Base-by-base conservation (phyloP, 2,797 vertebrate species). In the Balearica regulorum region DNA sequence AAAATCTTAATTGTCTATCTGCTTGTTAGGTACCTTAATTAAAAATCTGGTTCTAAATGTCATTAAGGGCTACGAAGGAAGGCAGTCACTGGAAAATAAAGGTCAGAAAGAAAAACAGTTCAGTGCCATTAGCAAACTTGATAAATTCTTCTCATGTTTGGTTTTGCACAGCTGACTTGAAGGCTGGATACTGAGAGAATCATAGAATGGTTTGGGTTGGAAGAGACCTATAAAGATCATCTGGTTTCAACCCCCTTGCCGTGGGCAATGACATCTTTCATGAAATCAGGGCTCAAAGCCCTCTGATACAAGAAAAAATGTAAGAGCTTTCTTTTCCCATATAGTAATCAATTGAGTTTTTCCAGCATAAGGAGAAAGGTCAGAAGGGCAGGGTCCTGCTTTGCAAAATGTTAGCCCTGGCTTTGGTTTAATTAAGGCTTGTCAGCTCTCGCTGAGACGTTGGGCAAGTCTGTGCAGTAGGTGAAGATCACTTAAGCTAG, bases 81-180 rank as follows among this genome's bases (percentile, higher is more conserved):
- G 37, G 85, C 65, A 83, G 61, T 68, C 88, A 85, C 37, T 90
- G 80, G 93, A 88, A 95, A 97, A 93, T 64, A 86, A 89, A 82
- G 58, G 60, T 89, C 76, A 77, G 68, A 81, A 89, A 51, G 75
- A 85, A 92, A 93, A 90, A 33, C 79, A 76, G 66, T 73, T 76
- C 49, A 72, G 62, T 76, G 58, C 53, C 39, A 57, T 83, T 91
- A 89, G 18, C 25, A 80, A 92, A 83, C 48, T 73, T 10, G 0
- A 54, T 85, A 53, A 41, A 53, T 77, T 87, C 51, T 60, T 78
- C 44, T 83, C 5, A 0, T 71, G 49, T 90, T 91, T 75, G 29
- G 39, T 87, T 96, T 88, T 81, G 21, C 49, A 35, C 43, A 77
- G 68, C 55, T 89, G 64, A 46, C n/a, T 87, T 57, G 31, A 54